Base-by-base conservation (phyloP, 2,113 vertebrate species). In the Cyrtonyx montezumae region DNA sequence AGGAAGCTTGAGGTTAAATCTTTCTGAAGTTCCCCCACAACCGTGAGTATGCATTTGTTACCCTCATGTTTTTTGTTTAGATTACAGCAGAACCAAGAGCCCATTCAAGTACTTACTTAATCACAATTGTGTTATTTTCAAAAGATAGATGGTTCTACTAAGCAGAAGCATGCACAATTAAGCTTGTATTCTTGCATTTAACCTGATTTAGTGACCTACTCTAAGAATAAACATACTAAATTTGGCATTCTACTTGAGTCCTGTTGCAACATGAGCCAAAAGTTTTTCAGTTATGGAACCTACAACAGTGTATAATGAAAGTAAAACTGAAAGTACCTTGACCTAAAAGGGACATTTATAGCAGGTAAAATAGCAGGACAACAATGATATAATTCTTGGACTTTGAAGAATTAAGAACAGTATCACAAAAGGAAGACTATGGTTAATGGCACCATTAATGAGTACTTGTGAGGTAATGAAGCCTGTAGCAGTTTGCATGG, bases 381-480 rank as follows among this genome's bases (percentile, higher is more conserved):
- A 58, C 8, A 42, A 22, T 45, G 22, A 53, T 43, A 15, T 28
- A 77, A 46, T 49, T 75, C 6, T 48, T 70, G 36, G 62, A 69
- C 77, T 23, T 55, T 42, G 36, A 65, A 82, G 74, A 68, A 59
- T 25, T 74, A n/a, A 43, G 58, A 79, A 12, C 13, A 30, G 48
- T n/a, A 56, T 67, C 43, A 59, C 59, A 65, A 61, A 86, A 79
- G 62, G 11, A 82, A 79, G 67, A 34, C 34, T 61, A 32, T 40
- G 46, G 45, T 12, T 78, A 84, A 90, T 28, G 56, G 42, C 49
- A 84, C 28, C 37, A 13, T 94, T 92, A 93, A 77, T 1, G 26
- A 26, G 45, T 81, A 22, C 70, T 94, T 92, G 77, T 55, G 68
- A 88, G 59, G 87, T 73, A 91, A 95, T 73, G 74, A 80, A 71